phyloP scores from a whole-genome alignment of 2,888 invertebrate genomes.

The Drosophila pseudotalamancana region DNA sequence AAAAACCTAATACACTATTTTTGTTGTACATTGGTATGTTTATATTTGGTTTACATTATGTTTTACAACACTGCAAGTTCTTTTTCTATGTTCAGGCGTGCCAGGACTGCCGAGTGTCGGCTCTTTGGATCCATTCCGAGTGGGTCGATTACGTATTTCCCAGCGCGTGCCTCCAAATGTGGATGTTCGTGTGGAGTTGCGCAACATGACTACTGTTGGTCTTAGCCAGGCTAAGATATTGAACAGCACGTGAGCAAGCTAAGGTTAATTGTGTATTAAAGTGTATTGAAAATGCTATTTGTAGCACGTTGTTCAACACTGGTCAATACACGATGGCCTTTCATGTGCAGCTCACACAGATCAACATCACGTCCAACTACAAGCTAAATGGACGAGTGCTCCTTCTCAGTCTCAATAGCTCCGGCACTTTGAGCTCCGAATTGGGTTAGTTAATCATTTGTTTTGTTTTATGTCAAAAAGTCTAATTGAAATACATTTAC shows the following conservation, averaged over 20 bases:
- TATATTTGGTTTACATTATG: neutral
- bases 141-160: constrained; percentile 51
- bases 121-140: constrained; percentile 63
- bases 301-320: constrained; percentile 85
- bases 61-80: neutral
- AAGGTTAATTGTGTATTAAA: neutral
- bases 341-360: constrained; percentile 86
- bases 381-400: constrained; percentile 88
- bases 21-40: too few relatives aligned
- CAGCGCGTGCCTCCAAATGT: constrained; percentile 51
- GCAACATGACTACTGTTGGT: constrained; percentile 53
- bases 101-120: constrained; percentile 52
- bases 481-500: neutral
- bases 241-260: constrained; percentile 51
- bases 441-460: constrained; percentile 85
- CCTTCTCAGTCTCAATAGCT: constrained; percentile 87
- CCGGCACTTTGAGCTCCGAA: constrained; percentile 86
- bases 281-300: neutral
- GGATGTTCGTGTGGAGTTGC: constrained; percentile 51
- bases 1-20: too few relatives aligned
- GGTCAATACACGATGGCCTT: constrained; percentile 88
- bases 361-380: constrained; percentile 88
- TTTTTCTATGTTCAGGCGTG: constrained; percentile 40
- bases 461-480: neutral
- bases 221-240: constrained; percentile 49